These are phyloP conservation scores for Zaprionus inermis DNA, from an alignment of 1,140 invertebrate genomes.

Conservation along the genomic window DNA sequence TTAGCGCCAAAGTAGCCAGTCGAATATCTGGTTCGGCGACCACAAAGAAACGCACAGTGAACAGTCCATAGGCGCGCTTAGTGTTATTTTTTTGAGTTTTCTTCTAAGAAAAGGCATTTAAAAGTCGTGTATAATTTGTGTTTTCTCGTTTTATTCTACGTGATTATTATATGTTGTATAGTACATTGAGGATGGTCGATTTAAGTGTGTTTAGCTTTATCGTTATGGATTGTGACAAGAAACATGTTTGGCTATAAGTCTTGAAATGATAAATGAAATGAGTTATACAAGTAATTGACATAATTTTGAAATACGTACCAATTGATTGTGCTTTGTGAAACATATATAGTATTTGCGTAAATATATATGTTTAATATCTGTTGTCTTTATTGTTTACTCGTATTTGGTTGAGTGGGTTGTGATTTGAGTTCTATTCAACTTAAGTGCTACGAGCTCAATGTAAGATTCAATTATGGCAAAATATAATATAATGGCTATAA, in stretches of 20 bases:
- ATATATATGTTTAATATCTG: conserved; percentile 36
- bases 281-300: conserved; percentile 50
- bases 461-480: conserved; percentile 45
- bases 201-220: conserved; percentile 24
- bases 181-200: conserved; percentile 18
- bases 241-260: conserved; percentile 21
- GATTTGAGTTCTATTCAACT: conserved; percentile 33
- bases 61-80: conserved; percentile 73
- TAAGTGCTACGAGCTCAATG: conserved; percentile 30
- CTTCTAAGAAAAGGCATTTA: conserved; percentile 76
- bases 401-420: conserved; percentile 30
- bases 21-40: conserved; percentile 80
- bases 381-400: conserved; percentile 16
- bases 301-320: conserved; percentile 84
- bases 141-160: conserved; percentile 22
- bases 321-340: conserved; percentile 77
- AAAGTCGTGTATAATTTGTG: conserved; percentile 35
- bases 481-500: conserved; percentile 7
- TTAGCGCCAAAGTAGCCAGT: conserved; percentile 77
- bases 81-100: conserved; percentile 68
- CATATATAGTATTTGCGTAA: conserved; percentile 41
- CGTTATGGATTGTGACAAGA: conserved; percentile 15
- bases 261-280: conserved; percentile 59
- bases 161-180: conserved; percentile 23
- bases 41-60: conserved; percentile 82